Conservation (phyloP, 2,888 invertebrate species). For the Nymphalis polychloros region DNA sequence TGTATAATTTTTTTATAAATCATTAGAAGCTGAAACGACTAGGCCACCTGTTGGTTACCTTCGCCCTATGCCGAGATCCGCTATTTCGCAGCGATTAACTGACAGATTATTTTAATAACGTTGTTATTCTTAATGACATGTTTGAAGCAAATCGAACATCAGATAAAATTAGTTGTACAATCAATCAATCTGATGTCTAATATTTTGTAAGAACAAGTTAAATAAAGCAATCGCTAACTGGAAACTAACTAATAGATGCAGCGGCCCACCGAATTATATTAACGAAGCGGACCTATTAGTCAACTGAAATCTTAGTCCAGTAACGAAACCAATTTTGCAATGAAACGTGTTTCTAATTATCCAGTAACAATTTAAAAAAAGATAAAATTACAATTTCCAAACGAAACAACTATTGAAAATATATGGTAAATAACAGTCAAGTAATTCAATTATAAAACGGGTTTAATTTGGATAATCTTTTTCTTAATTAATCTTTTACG, state of each 20-base stretch:
- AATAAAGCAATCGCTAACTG: conserved; percentile 9
- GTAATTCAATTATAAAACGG: too few species aligned
- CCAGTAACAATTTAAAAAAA: background rate
- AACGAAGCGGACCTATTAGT: conserved; percentile 19
- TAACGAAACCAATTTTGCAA: conserved; percentile 2
- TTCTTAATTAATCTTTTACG: too few species aligned
- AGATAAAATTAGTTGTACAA: background rate
- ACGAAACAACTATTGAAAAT: too few species aligned
- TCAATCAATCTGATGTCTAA: background rate
- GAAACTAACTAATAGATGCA: conserved; percentile 17
- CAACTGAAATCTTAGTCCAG: conserved; percentile 11
- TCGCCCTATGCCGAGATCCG: too few species aligned
- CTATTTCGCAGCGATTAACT: too few species aligned
- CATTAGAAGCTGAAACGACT: too few species aligned
- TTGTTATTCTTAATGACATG: background rate
- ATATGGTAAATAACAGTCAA: too few species aligned
- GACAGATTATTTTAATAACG: too few species aligned
- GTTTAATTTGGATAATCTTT: too few species aligned
- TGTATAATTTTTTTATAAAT: too few species aligned
- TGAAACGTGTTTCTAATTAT: conserved; percentile 2
- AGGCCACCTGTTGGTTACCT: too few species aligned
- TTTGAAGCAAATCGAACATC: background rate
- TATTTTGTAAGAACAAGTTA: conserved; percentile 10
- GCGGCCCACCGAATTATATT: conserved; percentile 19
- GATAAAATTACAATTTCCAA: background rate